Evolutionary conservation across 2,113 vertebrate genomes (phyloP).

Genomic region (Nothocercus julius): DNA sequence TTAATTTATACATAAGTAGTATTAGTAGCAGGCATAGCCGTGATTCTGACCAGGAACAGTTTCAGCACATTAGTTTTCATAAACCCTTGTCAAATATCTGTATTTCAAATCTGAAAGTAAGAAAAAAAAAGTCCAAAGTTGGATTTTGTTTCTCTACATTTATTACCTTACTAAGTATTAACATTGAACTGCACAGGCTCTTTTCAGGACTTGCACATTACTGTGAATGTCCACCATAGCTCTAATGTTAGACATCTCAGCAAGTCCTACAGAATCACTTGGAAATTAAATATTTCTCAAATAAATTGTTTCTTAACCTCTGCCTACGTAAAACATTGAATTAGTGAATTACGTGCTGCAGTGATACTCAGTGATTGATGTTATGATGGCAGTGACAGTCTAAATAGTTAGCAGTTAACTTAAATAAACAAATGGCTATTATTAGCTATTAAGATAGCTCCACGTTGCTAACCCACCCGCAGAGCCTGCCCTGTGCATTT

Average conservation of each 20-base stretch:
- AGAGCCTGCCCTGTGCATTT: background rate
- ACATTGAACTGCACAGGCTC: background rate
- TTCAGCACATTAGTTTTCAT: background rate
- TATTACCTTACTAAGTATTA: background rate
- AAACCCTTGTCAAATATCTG: background rate
- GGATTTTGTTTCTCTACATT: background rate
- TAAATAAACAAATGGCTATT: background rate
- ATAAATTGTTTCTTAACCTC: background rate
- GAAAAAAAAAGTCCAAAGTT: background rate
- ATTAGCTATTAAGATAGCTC: too few species aligned
- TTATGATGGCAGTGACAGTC: background rate
- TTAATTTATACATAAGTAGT: too few species aligned
- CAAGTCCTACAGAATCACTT: background rate
- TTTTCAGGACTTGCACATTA: background rate
- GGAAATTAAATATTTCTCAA: background rate
- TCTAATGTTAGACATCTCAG: background rate
- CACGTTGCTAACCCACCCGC: background rate
- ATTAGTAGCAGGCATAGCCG: background rate
- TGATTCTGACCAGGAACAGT: fast-evolving
- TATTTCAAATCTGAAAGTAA: background rate
- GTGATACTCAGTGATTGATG: background rate
- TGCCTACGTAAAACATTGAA: background rate
- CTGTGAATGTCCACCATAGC: background rate
- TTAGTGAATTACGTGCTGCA: background rate
- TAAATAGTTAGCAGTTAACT: background rate